Percentiles rank a stretch among this genome's conserved stretches.
phyloP scores from a whole-genome alignment of 2,888 invertebrate genomes.

The Rhyacophila evoluta region DNA sequence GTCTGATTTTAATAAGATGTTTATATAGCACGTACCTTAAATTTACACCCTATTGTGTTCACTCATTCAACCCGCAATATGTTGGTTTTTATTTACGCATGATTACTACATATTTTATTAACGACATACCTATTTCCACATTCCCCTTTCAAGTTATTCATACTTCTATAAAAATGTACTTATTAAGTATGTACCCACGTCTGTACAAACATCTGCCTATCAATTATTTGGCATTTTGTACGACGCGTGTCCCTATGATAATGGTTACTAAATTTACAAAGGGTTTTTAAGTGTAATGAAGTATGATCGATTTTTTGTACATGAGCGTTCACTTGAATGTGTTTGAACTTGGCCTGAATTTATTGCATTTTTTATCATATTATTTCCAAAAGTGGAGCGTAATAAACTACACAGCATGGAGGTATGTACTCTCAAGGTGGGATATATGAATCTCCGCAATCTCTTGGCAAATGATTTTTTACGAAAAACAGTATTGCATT shows the following conservation, averaged over 20 bases:
- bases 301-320: not conserved
- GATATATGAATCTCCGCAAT: too few species aligned
- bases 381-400: too few species aligned
- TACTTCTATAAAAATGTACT: not conserved
- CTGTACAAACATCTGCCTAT: conserved; percentile 6
- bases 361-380: too few species aligned
- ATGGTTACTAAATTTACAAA: not conserved
- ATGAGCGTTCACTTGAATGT: too few species aligned
- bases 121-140: not conserved
- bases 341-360: too few species aligned
- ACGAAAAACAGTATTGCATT: too few species aligned
- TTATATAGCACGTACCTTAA: not conserved
- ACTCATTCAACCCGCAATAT: not conserved
- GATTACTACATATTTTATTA: not conserved
- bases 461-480: too few species aligned
- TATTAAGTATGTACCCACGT: not conserved
- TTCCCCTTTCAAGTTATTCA: not conserved
- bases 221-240: conserved; percentile 9
- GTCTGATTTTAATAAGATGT: too few species aligned
- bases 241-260: not conserved
- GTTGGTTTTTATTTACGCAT: not conserved
- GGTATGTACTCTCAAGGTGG: too few species aligned
- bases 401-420: too few species aligned
- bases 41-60: not conserved
- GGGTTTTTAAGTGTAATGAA: not conserved